phyloP scores from a whole-genome alignment of 2,888 invertebrate genomes.

The Aproaerema taeniolella region DNA sequence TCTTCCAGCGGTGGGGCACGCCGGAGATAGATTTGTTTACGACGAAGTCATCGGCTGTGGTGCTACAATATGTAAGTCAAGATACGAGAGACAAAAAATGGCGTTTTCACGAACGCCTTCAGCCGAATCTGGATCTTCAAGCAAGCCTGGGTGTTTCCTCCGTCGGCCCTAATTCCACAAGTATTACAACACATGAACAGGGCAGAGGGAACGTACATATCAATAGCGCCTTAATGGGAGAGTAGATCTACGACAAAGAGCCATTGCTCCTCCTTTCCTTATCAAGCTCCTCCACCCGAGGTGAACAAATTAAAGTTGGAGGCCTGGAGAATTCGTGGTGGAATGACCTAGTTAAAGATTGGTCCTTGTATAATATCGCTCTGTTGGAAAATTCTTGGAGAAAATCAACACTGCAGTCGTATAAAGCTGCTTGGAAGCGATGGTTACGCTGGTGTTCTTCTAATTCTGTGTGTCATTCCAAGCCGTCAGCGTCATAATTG shows the following conservation, averaged over 20 bases:
- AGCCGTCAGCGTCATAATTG: background rate
- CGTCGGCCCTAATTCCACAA: constrained; percentile 23
- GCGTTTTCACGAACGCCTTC: constrained; percentile 20
- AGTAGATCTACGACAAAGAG: constrained; percentile 18
- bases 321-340: constrained; percentile 23
- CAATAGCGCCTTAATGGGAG: constrained; percentile 22
- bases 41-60: constrained; percentile 14
- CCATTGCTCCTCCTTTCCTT: constrained; percentile 13
- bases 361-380: constrained; percentile 10
- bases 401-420: constrained; percentile 19
- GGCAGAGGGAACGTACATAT: constrained; percentile 17
- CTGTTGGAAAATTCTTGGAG: constrained; percentile 19
- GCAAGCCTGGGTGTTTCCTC: constrained; percentile 24
- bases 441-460: constrained; percentile 11
- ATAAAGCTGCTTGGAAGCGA: constrained; percentile 16
- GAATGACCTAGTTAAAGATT: constrained; percentile 11
- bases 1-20: constrained; percentile 1
- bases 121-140: constrained; percentile 18
- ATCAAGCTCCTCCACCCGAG: constrained; percentile 17
- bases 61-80: constrained; percentile 12
- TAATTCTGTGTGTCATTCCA: background rate
- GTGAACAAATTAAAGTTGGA: constrained; percentile 16
- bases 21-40: constrained; percentile 6
- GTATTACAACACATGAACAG: constrained; percentile 21
- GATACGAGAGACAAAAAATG: constrained; percentile 12